Base-by-base conservation (phyloP, 2,113 vertebrate species). In the Peromyscus californicus region DNA sequence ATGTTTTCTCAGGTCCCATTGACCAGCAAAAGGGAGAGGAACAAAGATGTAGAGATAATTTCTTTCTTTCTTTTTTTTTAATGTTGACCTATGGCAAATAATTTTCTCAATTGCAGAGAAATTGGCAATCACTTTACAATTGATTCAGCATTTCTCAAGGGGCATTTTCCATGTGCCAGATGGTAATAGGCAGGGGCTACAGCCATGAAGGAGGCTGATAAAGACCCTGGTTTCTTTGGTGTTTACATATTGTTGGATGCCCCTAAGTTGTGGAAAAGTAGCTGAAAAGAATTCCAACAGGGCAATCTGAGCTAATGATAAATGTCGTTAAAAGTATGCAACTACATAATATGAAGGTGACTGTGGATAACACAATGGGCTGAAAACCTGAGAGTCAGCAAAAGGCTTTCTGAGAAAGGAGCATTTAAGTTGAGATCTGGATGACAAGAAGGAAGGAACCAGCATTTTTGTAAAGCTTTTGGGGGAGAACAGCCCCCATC, bases 41-140 rank as follows among this genome's bases (percentile, higher is more conserved):
- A 69, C 36, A 91, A 96, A 72, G 79, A 42, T 36, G 48, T 29
- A 88, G 69, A 92, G 48, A 39, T 36, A 2, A 61, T 75, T n/a
- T 83, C 61, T 59, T 59, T 59, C 78, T 88, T 42, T 51, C 48
- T 78, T 76, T 45, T 76, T 42, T 19, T 36, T n/a, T 65, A 17
- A 90, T 57, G n/a, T 78, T 93, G 65, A 94, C 45, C 24, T 63
- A 26, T 67, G n/a, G 19, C n/a, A 45, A 96, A 57, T 54, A 89
- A 83, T 93, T 89, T 31, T 33, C 4, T 1, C 45, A 93, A 76
- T 33, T 59, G 29, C 83, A 92, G 31, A 86, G 48, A 95, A 78
- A 96, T 74, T 87, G 76, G n/a, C 33, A 83, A 70, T 61, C 42
- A 79, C 86, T 93, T 87, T 89, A 87, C 93, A 93, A 95, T n/a